Percentiles rank a stretch among this genome's conserved stretches.
Conservation (phyloP, 2,113 vertebrate genomes). For the Lagopus muta region DNA sequence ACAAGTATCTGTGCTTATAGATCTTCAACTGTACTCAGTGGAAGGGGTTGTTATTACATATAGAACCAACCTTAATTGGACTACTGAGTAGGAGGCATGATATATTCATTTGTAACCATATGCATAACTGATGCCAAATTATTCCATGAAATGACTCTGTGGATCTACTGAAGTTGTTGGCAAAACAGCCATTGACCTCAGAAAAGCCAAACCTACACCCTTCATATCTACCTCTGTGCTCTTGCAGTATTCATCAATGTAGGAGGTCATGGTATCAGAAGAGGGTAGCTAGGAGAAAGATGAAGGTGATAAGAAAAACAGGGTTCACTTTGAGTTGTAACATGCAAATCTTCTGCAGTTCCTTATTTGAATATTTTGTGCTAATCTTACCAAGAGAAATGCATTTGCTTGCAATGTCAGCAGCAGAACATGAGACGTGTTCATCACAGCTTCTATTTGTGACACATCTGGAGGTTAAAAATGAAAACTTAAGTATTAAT, state of each 20-base stretch:
- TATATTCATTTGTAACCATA: neutral
- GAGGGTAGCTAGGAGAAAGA: slow-evolving; percentile 53
- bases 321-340: neutral
- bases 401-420: neutral
- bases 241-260: slow-evolving; percentile 26
- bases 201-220: slow-evolving; percentile 9
- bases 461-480: neutral
- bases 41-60: neutral
- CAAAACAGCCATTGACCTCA: slow-evolving; percentile 58
- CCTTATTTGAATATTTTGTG: neutral
- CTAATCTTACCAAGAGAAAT: slow-evolving; percentile 18
- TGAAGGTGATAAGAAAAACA: slow-evolving; percentile 22
- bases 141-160: slow-evolving; percentile 13
- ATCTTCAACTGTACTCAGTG: neutral
- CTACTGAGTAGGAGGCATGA: slow-evolving; percentile 27
- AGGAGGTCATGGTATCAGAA: slow-evolving; percentile 53
- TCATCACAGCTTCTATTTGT: neutral
- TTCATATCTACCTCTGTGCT: slow-evolving; percentile 10
- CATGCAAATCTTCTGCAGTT: neutral
- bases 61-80: slow-evolving; percentile 5
- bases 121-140: slow-evolving; percentile 25
- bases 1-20: neutral
- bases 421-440: slow-evolving; percentile 1
- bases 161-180: slow-evolving; percentile 60
- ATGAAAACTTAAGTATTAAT: neutral